Evolutionary conservation across 2,113 vertebrate genomes (phyloP), one percentile per base, ranked within the genome.

Genomic region (Strigops habroptila): DNA sequence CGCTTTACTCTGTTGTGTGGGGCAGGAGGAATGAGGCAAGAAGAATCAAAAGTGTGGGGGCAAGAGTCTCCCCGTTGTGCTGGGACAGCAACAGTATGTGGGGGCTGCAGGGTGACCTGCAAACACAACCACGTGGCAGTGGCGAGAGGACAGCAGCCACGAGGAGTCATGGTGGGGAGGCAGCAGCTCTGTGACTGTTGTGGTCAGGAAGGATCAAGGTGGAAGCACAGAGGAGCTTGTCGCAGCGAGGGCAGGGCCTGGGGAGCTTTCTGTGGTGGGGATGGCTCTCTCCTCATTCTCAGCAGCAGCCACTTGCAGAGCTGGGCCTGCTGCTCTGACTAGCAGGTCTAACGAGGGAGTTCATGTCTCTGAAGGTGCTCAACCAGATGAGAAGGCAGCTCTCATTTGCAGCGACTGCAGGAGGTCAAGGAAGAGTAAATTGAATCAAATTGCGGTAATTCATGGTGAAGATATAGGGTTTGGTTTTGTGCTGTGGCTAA

Each of bases 331-430:
- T 25, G 78, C 69, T 77, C 9, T 27, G 4, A 1, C 31, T 44
- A 17, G 55, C 53, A 3, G 5, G 1, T 21, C 24, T 23, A 2
- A 4, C 0, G 3, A 64, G 24, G 43, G 21, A 73, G 43, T 68
- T 55, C 6, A 0, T 6, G 35, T 21, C 74, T 31, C 86, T 48
- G 65, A 1, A 25, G 44, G 28, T 33, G 55, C 41, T 62, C 53
- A 14, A 5, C 44, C 49, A 15, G 10, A 2, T 15, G 31, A 51
- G 86, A 28, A 43, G 33, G 31, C 75, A 57, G 31, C 6, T 86
- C 22, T 16, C n/a, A 1, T 43, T 65, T 4, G 1, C 55, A 57
- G 51, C 35, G 18, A 8, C 0, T 0, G 39, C 28, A 9, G 79
- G 74, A 75, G 88, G 74, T 60, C 44, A 33, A 8, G 33, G 23